These are phyloP conservation scores for Rhabdomys pumilio DNA, from an alignment of 2,797 vertebrate species.

Conservation along the genomic window DNA sequence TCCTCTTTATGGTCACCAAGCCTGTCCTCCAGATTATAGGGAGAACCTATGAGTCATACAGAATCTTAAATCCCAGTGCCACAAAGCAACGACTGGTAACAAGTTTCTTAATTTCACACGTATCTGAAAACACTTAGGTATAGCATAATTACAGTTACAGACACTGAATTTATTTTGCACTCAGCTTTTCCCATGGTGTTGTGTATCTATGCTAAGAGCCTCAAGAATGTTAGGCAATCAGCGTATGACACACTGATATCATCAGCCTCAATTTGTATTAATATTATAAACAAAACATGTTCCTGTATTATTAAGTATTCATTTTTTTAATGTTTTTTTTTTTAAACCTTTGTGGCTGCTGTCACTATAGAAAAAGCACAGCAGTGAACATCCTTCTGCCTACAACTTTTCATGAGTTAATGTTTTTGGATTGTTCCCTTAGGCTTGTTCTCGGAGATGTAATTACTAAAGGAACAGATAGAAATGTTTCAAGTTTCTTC, in stretches of 20 bases:
- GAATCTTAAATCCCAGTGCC: not conserved
- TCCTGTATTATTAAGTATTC: not conserved
- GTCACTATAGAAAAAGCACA: not conserved
- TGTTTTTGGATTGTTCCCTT: slow-evolving; percentile 20
- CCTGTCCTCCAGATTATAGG: not conserved
- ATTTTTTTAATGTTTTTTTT: not conserved
- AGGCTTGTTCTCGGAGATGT: slow-evolving; percentile 43
- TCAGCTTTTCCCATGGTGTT: not conserved
- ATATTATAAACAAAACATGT: slow-evolving; percentile 4
- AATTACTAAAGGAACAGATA: slow-evolving; percentile 46
- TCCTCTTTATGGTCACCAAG: not conserved
- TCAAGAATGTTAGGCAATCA: not conserved
- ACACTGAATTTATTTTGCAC: not conserved
- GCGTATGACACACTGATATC: not conserved
- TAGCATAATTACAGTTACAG: not conserved
- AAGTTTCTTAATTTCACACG: not conserved
- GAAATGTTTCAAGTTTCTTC: not conserved
- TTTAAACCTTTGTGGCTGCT: not conserved
- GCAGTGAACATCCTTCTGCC: not conserved
- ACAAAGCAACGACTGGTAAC: not conserved
- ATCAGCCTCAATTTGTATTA: not conserved
- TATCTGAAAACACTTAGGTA: not conserved
- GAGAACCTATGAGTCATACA: slow-evolving; percentile 16
- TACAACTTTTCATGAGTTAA: not conserved
- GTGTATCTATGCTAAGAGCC: not conserved